These are phyloP conservation scores for Ptyas mucosa DNA, from an alignment of 2,113 vertebrate genomes.

Conservation along the genomic window DNA sequence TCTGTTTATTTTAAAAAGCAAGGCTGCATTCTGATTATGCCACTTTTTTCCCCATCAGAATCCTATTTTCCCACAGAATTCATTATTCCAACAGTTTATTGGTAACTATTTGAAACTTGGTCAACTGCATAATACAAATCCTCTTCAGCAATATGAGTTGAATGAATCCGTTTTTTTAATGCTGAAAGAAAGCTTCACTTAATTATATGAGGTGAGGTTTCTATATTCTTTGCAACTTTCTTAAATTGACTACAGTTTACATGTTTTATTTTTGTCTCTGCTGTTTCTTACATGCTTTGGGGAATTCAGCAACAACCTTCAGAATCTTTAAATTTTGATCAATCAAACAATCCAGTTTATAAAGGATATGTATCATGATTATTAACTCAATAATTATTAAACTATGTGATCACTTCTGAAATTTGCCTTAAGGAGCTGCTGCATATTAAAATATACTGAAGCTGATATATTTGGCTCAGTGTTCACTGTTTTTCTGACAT, in stretches of 20 bases:
- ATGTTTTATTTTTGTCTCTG: neutral
- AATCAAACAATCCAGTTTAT: neutral
- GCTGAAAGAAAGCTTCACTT: neutral
- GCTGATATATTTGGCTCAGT: neutral
- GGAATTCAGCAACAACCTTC: neutral
- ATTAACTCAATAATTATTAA: slow-evolving; percentile 5
- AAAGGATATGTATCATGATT: neutral
- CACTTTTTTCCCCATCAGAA: neutral
- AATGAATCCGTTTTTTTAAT: neutral
- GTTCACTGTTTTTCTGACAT: neutral
- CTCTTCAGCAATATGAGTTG: neutral
- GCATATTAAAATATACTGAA: neutral
- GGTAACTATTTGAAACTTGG: slow-evolving; percentile 2
- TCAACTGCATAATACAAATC: neutral
- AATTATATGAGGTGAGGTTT: neutral
- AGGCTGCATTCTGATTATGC: neutral
- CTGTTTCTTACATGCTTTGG: neutral
- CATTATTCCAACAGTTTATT: neutral
- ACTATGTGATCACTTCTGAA: neutral
- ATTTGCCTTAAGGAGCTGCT: neutral
- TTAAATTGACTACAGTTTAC: neutral
- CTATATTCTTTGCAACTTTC: neutral
- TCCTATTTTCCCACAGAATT: neutral
- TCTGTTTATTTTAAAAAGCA: neutral
- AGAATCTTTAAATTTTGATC: neutral